phyloP scores from a whole-genome alignment of 2,888 invertebrate genomes.

The Cyrtodaria siliqua region DNA sequence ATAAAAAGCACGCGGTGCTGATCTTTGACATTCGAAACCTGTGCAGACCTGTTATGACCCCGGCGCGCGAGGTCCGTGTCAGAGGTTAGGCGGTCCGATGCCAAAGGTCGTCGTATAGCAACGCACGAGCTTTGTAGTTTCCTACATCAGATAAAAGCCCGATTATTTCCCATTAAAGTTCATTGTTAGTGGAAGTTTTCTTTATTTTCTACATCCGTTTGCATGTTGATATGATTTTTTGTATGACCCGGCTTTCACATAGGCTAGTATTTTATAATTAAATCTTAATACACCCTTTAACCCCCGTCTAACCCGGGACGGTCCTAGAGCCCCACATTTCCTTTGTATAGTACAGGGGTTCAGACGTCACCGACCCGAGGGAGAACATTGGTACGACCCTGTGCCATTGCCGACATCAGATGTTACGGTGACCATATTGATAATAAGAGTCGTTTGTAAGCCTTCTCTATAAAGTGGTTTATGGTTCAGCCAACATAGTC shows the following conservation, averaged over 20 bases:
- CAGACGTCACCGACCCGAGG: too few relatives aligned
- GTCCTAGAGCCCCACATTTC: neutral
- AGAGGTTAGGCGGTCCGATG: constrained; percentile 31
- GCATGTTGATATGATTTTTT: constrained; percentile 46
- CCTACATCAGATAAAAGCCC: constrained; percentile 26
- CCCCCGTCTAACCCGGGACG: neutral
- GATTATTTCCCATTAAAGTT: constrained; percentile 47
- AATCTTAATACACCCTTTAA: constrained; percentile 44
- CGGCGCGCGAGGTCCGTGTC: constrained; percentile 50
- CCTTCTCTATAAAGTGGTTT: too few relatives aligned
- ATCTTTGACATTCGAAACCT: constrained; percentile 46
- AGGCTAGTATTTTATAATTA: constrained; percentile 51
- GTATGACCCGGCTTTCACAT: constrained; percentile 35
- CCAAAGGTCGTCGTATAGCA: constrained; percentile 34
- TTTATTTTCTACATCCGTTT: constrained; percentile 30
- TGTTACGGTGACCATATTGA: too few relatives aligned
- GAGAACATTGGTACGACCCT: too few relatives aligned
- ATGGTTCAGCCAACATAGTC: too few relatives aligned
- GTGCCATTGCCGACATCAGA: too few relatives aligned
- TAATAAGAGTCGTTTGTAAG: too few relatives aligned
- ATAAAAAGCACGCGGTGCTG: constrained; percentile 41
- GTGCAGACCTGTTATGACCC: constrained; percentile 40
- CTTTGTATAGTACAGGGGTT: neutral
- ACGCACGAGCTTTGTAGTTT: constrained; percentile 31
- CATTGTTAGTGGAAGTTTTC: constrained; percentile 40